Conservation (phyloP, 2,113 vertebrate genomes). For the Plectropomus leopardus region DNA sequence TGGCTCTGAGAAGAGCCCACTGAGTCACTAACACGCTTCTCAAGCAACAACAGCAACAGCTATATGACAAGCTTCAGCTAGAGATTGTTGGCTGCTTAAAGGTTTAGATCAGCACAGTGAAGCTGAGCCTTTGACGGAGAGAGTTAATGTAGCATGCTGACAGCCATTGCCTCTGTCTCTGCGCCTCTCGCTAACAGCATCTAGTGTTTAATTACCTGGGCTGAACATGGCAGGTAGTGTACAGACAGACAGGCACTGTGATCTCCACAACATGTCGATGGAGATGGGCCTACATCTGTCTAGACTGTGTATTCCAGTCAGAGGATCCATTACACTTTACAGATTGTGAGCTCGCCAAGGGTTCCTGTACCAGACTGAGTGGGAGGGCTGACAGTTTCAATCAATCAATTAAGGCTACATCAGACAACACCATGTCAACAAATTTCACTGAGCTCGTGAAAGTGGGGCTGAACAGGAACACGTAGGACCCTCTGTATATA, state of each 20-base stretch:
- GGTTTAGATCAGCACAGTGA: conserved; percentile 43
- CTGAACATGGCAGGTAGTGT: conserved; percentile 45
- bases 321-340: conserved; percentile 61
- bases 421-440: conserved; percentile 44
- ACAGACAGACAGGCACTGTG: conserved; percentile 57
- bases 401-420: conserved; percentile 48
- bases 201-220: conserved; percentile 59
- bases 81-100: conserved; percentile 37
- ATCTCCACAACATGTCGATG: conserved; percentile 59
- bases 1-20: conserved; percentile 36
- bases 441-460: conserved; percentile 2
- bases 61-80: conserved; percentile 30
- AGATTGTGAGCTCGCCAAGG: conserved; percentile 41
- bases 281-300: conserved; percentile 54
- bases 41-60: conserved; percentile 36
- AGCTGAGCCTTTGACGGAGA: conserved; percentile 44
- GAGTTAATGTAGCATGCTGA: conserved; percentile 50
- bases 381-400: conserved; percentile 53
- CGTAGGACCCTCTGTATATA: not conserved
- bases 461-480: conserved; percentile 3
- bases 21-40: conserved; percentile 53
- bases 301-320: conserved; percentile 57
- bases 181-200: conserved; percentile 48
- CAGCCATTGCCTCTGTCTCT: conserved; percentile 19
- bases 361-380: conserved; percentile 37